A percentile compares a stretch with the other conserved stretches of the same genome.
These are phyloP conservation scores for Mesodorylaimus sp. DNA, from an alignment of 2,888 invertebrate genomes.

Conservation along the genomic window DNA sequence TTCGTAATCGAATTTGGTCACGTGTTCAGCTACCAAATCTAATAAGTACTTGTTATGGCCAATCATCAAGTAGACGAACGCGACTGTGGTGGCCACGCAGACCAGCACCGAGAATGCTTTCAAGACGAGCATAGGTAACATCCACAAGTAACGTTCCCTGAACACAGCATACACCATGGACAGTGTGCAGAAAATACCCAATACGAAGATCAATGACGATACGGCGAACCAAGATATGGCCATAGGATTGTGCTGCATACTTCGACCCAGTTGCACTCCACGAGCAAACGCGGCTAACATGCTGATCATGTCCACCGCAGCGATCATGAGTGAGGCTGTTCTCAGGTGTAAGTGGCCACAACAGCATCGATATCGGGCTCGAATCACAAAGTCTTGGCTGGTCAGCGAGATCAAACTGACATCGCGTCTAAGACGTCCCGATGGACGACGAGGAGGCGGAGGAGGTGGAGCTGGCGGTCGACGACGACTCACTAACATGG, in stretches of 20 bases:
- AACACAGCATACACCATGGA: neutral
- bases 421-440: too few species aligned
- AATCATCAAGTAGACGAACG: neutral
- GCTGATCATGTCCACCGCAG: neutral
- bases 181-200: neutral
- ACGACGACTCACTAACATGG: too few species aligned
- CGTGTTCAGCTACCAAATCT: neutral
- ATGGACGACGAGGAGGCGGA: too few species aligned
- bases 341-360: neutral
- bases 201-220: neutral
- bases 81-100: neutral
- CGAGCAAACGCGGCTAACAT: neutral
- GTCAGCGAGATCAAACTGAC: too few species aligned
- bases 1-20: neutral
- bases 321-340: neutral
- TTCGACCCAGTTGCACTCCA: neutral
- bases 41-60: neutral
- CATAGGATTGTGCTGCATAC: neutral
- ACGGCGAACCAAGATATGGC: slow-evolving; percentile 1
- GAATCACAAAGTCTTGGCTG: too few species aligned
- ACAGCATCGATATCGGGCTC: neutral
- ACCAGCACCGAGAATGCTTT: neutral
- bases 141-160: neutral
- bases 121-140: neutral
- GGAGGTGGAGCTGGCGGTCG: too few species aligned